Evolutionary conservation across 2,888 invertebrate genomes (phyloP).

Genomic region (Philereme vetulata): DNA sequence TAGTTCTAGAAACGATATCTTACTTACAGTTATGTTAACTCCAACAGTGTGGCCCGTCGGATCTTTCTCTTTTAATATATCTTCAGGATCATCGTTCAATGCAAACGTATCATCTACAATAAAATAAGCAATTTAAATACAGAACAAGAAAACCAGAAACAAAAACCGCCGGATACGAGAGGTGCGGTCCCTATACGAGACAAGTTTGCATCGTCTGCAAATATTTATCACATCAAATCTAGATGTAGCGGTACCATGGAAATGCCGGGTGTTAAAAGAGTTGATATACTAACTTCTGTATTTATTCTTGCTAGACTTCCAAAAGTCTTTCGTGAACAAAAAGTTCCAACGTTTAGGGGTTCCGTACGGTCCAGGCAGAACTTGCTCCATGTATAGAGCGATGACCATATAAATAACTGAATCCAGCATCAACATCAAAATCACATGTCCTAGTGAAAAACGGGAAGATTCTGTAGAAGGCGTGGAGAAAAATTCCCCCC

Average conservation of each 20-base stretch:
- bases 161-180: no score
- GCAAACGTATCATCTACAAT: constrained; percentile 41
- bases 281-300: constrained; percentile 35
- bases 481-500: constrained; percentile 85
- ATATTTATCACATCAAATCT: no score
- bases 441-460: constrained; percentile 87
- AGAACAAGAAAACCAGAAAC: background rate
- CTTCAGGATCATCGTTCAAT: constrained; percentile 34
- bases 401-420: constrained; percentile 88
- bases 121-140: constrained; percentile 3
- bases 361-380: constrained; percentile 94
- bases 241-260: no score
- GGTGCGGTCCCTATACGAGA: no score
- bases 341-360: constrained; percentile 93
- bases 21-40: constrained; percentile 73
- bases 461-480: constrained; percentile 86
- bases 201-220: no score
- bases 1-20: background rate
- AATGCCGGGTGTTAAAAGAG: background rate
- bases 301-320: constrained; percentile 64
- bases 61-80: constrained; percentile 73
- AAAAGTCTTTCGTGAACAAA: constrained; percentile 84
- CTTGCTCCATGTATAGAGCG: constrained; percentile 93
- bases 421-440: constrained; percentile 89
- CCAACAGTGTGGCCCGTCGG: constrained; percentile 73